Percentiles rank a stretch among this genome's conserved stretches.
phyloP scores from a whole-genome alignment of 64 coral and sea anemone species.

The Actinia tenebrosa region DNA sequence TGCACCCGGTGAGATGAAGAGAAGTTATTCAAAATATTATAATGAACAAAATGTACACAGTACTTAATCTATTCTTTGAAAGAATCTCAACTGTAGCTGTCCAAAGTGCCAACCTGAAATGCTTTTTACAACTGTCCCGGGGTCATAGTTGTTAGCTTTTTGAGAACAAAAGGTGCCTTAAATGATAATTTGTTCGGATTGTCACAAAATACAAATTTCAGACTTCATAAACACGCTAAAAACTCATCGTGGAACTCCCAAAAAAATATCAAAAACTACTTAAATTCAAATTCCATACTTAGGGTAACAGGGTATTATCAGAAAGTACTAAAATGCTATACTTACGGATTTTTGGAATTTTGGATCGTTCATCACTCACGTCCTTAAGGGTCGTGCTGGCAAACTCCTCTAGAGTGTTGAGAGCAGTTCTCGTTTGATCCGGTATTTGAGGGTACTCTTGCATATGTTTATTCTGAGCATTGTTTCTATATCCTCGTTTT shows the following conservation, averaged over 20 bases:
- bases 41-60: slow-evolving; percentile 15
- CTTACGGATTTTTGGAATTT: slow-evolving; percentile 1
- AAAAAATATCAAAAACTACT: background rate
- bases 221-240: background rate
- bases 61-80: slow-evolving; percentile 19
- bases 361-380: slow-evolving; percentile 6
- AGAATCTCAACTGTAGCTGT: slow-evolving; percentile 14
- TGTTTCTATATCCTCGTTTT: slow-evolving; percentile 37
- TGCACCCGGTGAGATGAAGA: background rate
- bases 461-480: slow-evolving; percentile 11
- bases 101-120: slow-evolving; percentile 11
- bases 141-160: slow-evolving; percentile 21
- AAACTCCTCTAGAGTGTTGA: slow-evolving; percentile 55
- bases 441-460: slow-evolving; percentile 12
- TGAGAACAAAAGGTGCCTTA: slow-evolving; percentile 20
- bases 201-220: background rate
- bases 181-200: background rate
- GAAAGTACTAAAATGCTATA: background rate
- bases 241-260: background rate
- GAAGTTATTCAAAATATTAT: slow-evolving; percentile 10
- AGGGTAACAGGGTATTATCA: background rate
- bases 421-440: slow-evolving; percentile 17
- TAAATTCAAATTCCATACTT: background rate
- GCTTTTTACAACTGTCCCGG: slow-evolving; percentile 17
- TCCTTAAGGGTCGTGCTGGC: slow-evolving; percentile 43